Conservation (phyloP, 2,113 vertebrate genomes). For the Chionis minor region DNA sequence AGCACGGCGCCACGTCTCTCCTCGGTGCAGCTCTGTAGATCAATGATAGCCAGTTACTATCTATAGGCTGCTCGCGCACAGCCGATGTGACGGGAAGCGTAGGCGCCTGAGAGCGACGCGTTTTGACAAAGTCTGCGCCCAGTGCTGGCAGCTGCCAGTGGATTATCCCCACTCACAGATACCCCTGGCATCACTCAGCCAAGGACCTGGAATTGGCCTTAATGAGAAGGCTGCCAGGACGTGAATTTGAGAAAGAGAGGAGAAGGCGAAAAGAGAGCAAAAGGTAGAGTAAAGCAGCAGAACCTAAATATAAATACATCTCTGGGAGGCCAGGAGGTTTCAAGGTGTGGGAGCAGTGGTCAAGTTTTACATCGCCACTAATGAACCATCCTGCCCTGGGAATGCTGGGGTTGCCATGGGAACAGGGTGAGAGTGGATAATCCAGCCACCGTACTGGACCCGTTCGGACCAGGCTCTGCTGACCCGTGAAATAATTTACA, state of each 20-base stretch:
- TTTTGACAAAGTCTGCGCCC: neutral
- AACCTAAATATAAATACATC: neutral
- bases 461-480: neutral
- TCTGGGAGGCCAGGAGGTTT: neutral
- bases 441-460: accelerated
- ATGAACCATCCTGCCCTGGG: neutral
- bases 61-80: neutral
- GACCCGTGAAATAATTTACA: neutral
- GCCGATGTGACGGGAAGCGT: neutral
- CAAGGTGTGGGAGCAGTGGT: neutral
- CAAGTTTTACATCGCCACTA: neutral
- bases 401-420: constrained; percentile 39
- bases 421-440: neutral
- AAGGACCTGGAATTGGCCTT: accelerated
- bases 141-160: neutral
- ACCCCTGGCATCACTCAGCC: accelerated
- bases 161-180: accelerated
- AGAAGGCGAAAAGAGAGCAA: accelerated
- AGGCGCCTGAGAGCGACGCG: accelerated
- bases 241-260: neutral
- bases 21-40: neutral
- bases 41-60: neutral
- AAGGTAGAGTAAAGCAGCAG: neutral
- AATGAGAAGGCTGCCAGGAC: neutral
- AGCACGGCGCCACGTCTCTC: neutral